Conservation (phyloP, 2,888 invertebrate genomes). For the Andrena bicolor region DNA sequence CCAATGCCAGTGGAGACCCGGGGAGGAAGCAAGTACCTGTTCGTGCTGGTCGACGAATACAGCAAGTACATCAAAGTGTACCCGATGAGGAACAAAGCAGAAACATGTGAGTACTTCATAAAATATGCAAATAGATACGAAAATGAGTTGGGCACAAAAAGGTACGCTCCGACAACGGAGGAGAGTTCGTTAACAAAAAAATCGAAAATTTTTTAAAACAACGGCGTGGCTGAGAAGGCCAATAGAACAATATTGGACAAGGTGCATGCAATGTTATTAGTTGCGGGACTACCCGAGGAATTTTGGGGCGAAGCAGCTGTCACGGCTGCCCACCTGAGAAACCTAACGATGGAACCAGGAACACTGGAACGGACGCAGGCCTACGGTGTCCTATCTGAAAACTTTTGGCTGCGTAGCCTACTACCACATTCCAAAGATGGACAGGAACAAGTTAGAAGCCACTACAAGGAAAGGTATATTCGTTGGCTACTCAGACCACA, state of each 20-base stretch:
- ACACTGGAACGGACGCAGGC: background rate
- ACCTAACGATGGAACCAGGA: background rate
- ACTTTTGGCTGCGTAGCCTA: background rate
- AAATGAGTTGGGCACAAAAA: background rate
- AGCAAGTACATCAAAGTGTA: no score
- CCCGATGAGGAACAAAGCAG: slow-evolving; percentile 1
- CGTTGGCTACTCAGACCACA: slow-evolving; percentile 2
- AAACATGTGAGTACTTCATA: background rate
- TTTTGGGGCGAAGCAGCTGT: background rate
- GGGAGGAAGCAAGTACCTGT: no score
- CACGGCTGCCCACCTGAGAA: background rate
- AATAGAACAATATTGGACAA: background rate
- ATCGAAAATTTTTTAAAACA: background rate
- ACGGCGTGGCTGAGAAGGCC: background rate
- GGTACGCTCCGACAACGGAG: slow-evolving; percentile 1
- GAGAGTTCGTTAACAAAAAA: background rate
- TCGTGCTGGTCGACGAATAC: no score
- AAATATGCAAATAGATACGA: slow-evolving; percentile 2
- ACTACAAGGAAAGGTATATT: background rate
- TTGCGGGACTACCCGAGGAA: background rate
- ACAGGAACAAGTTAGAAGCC: slow-evolving; percentile 4
- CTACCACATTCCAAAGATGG: background rate
- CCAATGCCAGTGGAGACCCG: no score
- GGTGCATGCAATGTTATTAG: background rate
- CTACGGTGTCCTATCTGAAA: background rate